Evolutionary conservation across 2,888 invertebrate species (phyloP).

Genomic region (Autographa pulchrina): DNA sequence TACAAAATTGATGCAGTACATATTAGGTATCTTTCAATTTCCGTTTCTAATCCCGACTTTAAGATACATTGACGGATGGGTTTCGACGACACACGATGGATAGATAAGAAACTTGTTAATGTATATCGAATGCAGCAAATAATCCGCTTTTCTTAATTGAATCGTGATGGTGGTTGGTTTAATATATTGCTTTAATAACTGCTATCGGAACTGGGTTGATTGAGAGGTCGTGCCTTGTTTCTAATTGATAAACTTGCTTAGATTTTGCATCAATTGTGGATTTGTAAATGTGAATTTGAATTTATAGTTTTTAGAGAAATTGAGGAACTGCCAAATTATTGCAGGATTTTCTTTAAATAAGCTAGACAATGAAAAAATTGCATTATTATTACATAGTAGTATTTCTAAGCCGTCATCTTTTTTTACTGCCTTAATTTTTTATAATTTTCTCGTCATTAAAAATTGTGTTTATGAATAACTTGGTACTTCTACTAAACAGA

Average conservation of each 20-base stretch:
- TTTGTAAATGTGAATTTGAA: too few species aligned
- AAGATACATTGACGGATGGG: constrained; percentile 1
- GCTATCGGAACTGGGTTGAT: constrained; percentile 2
- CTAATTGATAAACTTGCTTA: background rate
- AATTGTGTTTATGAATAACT: too few species aligned
- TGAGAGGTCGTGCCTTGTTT: constrained; percentile 2
- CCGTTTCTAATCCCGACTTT: background rate
- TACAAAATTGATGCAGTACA: too few species aligned
- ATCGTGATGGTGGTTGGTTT: constrained; percentile 30
- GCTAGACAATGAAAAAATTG: too few species aligned
- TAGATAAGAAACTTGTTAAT: constrained; percentile 8
- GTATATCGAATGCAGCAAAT: constrained; percentile 4
- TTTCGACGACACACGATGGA: background rate
- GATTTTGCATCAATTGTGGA: constrained; percentile 7
- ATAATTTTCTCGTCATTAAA: too few species aligned
- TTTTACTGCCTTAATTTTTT: too few species aligned
- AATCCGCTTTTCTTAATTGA: constrained; percentile 33
- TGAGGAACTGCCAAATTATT: too few species aligned
- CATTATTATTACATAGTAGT: too few species aligned
- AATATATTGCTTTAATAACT: background rate
- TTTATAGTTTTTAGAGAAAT: too few species aligned
- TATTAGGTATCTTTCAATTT: background rate
- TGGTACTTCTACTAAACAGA: background rate
- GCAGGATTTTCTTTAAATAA: too few species aligned
- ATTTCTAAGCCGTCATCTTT: too few species aligned